Evolutionary conservation across 2,797 vertebrate species (phyloP), one percentile per base, ranked within the genome.

Genomic region (Cynodonichthys magdalenae): DNA sequence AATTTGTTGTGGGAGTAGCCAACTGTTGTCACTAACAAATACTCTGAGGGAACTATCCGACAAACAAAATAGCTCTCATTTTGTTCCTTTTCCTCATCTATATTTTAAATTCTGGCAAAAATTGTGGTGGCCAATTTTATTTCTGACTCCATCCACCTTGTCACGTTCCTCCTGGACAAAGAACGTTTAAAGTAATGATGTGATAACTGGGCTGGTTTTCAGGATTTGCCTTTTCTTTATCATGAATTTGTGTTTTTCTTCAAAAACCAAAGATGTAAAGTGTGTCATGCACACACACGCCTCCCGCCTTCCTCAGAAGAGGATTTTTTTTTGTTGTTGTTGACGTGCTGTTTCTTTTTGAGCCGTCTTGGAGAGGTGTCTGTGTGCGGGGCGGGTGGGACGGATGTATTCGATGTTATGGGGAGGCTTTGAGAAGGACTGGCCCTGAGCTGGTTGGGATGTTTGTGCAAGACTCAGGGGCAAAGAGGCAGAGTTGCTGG

Each of bases 401-500:
- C 66, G 80, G 79, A 69, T 82, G 75, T 72, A 70, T 74, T 52
- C 77, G 62, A 73, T 77, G 71, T 74, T 76, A 65, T 12, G 53
- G 68, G 34, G 62, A 71, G 80, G 58, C 66, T 82, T 82, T 79
- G 66, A 74, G 77, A 76, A 76, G 77, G 71, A 66, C 76, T 77
- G 70, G 87, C 79, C 83, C 68, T 82, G 79, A 82, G 82, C 82
- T 82, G 75, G 79, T 73, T 77, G 59, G 72, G 81, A 82, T 87
- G 84, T 85, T 87, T 85, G 79, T 79, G 79, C 66, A 72, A 52
- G 76, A 83, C 88, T 89, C 64, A 66, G 85, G 84, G 88, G 84
- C 89, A 82, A 80, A 82, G 79, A 84, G 79, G 82, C 77, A 65
- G 82, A 87, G 81, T 81, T 88, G 83, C 84, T 84, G 83, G 86